phyloP scores from a whole-genome alignment of 2,113 vertebrate genomes.

The Grus americana region DNA sequence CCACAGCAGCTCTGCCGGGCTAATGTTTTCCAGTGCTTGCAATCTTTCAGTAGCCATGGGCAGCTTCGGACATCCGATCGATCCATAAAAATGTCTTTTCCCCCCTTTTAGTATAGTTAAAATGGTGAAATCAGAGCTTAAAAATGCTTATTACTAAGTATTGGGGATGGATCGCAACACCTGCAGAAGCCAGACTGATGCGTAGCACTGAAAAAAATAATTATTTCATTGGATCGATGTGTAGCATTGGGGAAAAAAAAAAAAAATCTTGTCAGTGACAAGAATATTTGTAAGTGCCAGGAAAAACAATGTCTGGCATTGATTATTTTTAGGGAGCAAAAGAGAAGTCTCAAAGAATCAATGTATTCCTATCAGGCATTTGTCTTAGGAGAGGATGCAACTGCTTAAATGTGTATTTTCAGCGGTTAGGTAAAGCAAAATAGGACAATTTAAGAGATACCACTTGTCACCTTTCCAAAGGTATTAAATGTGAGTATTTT shows the following conservation, averaged over 20 bases:
- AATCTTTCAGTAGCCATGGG: neutral
- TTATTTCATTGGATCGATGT: fast-evolving
- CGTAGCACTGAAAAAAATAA: neutral
- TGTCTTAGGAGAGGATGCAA: neutral
- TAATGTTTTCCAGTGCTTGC: neutral
- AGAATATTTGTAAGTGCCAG: neutral
- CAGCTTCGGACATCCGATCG: fast-evolving
- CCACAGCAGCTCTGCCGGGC: fast-evolving
- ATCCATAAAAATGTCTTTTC: neutral
- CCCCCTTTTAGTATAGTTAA: neutral
- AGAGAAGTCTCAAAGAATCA: neutral
- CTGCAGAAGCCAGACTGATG: fast-evolving
- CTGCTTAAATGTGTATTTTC: neutral
- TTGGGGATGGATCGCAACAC: neutral
- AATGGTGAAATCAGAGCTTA: neutral
- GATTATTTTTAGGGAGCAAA: neutral
- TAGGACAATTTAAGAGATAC: neutral
- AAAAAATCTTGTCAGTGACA: neutral
- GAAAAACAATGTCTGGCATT: neutral
- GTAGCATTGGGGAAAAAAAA: neutral
- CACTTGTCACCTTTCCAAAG: neutral
- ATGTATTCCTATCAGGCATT: neutral
- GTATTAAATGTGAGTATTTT: neutral
- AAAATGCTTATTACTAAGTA: neutral
- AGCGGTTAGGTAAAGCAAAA: neutral